Base-by-base conservation (phyloP, 92 coral and sea anemone species). In the Paragorgia papillata region DNA sequence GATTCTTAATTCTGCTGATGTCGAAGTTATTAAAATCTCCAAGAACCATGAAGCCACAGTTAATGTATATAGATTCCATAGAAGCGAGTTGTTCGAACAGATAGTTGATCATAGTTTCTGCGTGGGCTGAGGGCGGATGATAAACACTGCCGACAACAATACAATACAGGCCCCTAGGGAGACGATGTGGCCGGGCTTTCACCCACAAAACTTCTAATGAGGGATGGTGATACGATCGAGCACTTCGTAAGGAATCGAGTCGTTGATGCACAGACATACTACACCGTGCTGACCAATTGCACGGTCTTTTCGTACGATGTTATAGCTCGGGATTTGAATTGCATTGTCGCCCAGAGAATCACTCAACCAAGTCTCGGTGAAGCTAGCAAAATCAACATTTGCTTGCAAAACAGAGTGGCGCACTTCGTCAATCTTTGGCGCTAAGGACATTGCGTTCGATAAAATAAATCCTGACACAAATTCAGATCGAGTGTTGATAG, bases 51-150 rank as follows among this genome's bases (percentile, higher is more conserved):
- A 56, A 56, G 27, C 62, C 62, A 9, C 62, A 56, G 12, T 56
- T 56, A 28, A 20, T 2, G 62, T 9, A 21, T 7, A 28, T 21
- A 56, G 62, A 56, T 56, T 56, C 62, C 62, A 56, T 56, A 8
- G 62, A 56, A 20, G 27, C 27, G 62, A 56, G 62, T 28, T 56
- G 62, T 56, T 56, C 62, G 26, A 56, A 28, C 27, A 56, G 27
- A 56, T 56, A 56, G 29, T 56, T 56, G 62, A 56, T 56, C 62
- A 56, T 56, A 56, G 62, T 56, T 20, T 56, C 62, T 8, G 62
- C 27, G 27, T 56, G 62, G 62, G 62, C 62, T 56, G 62, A 56
- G 62, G 62, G 62, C 62, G 62, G 62, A 56, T 56, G 62, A 20
- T 56, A 56, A 7, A 56, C 62, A 56, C 26, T 7, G 62, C 62